These are phyloP conservation scores for Clinocottus analis DNA, from an alignment of 2,113 vertebrate genomes.

Conservation along the genomic window DNA sequence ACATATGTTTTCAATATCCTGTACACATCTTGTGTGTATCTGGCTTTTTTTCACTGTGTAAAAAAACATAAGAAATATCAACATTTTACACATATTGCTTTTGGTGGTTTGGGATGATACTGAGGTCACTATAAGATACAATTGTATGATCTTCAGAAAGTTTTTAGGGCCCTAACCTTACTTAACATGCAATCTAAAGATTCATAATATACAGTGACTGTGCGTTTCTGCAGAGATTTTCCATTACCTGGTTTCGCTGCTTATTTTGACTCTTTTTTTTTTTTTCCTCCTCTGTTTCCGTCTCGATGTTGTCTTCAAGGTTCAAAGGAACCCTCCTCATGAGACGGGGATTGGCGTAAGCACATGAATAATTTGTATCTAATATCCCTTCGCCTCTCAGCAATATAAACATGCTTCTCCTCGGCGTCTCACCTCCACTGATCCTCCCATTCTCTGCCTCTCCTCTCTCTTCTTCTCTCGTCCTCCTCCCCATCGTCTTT, in stretches of 20 bases:
- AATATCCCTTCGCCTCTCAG: constrained; percentile 68
- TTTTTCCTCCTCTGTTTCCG: not conserved
- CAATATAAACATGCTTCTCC: constrained; percentile 68
- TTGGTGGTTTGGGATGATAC: too few relatives aligned
- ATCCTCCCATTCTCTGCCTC: constrained; percentile 25
- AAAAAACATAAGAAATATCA: too few relatives aligned
- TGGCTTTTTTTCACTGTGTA: too few relatives aligned
- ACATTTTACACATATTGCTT: too few relatives aligned
- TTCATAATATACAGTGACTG: not conserved
- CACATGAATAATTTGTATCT: constrained; percentile 79
- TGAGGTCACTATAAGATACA: too few relatives aligned
- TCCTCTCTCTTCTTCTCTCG: constrained; percentile 23
- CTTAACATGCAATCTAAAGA: not conserved
- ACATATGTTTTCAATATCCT: too few relatives aligned
- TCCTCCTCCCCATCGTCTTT: not conserved
- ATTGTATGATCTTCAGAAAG: too few relatives aligned
- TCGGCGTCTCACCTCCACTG: constrained; percentile 55
- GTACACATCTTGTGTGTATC: too few relatives aligned
- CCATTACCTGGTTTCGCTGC: constrained; percentile 2
- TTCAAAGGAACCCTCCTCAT: constrained; percentile 57
- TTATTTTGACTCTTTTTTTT: not conserved
- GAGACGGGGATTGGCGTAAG: constrained; percentile 56
- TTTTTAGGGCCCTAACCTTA: too few relatives aligned
- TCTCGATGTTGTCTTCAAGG: constrained; percentile 54
- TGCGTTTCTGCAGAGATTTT: not conserved